Base-by-base conservation (phyloP, 2,113 vertebrate genomes). In the Atractosteus spatula region DNA sequence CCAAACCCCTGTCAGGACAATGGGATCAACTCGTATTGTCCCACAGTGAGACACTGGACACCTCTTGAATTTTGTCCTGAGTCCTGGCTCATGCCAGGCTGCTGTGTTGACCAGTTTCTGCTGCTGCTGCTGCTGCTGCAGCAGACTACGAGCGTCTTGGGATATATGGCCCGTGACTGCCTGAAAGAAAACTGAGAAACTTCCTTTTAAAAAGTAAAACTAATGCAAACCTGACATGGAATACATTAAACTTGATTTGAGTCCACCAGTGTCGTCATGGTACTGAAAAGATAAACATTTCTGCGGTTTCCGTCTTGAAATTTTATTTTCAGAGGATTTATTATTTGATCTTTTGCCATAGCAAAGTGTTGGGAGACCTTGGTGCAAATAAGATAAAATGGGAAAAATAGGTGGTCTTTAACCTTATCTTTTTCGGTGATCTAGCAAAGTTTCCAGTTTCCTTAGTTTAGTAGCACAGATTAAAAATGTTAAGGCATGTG, bases 311-410 rank as follows among this genome's bases (percentile, higher is more conserved):
- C 16, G 14, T 2, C 14, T 13, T 44, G 43, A 6, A 44, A 13
- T 66, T 7, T 66, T 43, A 17, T 74, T 64, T 57, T 47, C n/a
- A 55, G 55, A 47, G 47, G 42, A 57, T 42, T 57, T 61, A 71
- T 75, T 66, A 66, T 75, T 75, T 75, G 66, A 45, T 14, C 64
- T 66, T 54, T 75, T 61, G 68, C 61, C 62, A 41, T 62, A 66
- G 71, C 43, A 66, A 66, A 17, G 29, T 47, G 61, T 64, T 47
- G 8, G 71, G 71, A 14, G 62, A 66, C 41, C 59, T 29, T n/a
- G 43, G 29, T 29, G 65, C 47, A 66, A n/a, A 63, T 55, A 13
- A 29, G 70, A 62, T 59, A 47, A 72, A 72, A 72, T 63, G 29
- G 29, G 29, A 65, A 66, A 42, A 54, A 66, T 72, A 29, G 29